Base-by-base conservation (phyloP, 2,888 invertebrate species). In the Caenorhabditis sp. region DNA sequence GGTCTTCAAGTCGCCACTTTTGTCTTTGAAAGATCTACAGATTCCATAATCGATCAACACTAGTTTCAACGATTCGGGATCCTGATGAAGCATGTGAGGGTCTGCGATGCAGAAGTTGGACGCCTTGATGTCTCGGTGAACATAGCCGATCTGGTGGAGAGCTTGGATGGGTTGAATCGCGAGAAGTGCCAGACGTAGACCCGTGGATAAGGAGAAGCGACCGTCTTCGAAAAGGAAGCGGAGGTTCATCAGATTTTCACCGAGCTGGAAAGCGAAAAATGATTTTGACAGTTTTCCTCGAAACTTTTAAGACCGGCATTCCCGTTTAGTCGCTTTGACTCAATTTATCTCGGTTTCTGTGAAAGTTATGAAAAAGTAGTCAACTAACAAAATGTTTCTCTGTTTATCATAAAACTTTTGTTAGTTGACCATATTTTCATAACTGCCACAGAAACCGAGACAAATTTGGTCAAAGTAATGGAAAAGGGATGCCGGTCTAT, bases 11-110 rank as follows among this genome's bases (percentile, higher is more conserved):
- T 88, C 85, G 16, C 90, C 91, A 49, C 73, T 84, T 38, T 88
- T 85, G 16, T 86, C 85, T 41, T 85, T 85, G 80, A 86, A 90
- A 7, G 85, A 84, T 70, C 89, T 59, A 61, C 90, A 90, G 28
- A 91, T 82, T n/a, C 91, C 91, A 49, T 90, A 91, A 74, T 91
- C 91, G n/a, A 91, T 86, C 8, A 91, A 80, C 38, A 81, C 84
- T 8, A 91, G 72, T 28, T 87, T 85, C 38, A 85, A 73, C 14
- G 87, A 82, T 41, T 86, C 86, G 0, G 83, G 74, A 2, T 44
- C 19, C 19, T 63, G 51, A 26, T 73, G 47, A 5, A 75, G 38
- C 76, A 38, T 58, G 56, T 80, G 69, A 1, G 87, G 82, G 7
- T 70, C 41, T 3, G 79, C 38, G 24, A 87, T 61, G 28, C 87